These are phyloP conservation scores for Fabriciana adippe DNA, from an alignment of 2,888 invertebrate genomes.

Conservation along the genomic window DNA sequence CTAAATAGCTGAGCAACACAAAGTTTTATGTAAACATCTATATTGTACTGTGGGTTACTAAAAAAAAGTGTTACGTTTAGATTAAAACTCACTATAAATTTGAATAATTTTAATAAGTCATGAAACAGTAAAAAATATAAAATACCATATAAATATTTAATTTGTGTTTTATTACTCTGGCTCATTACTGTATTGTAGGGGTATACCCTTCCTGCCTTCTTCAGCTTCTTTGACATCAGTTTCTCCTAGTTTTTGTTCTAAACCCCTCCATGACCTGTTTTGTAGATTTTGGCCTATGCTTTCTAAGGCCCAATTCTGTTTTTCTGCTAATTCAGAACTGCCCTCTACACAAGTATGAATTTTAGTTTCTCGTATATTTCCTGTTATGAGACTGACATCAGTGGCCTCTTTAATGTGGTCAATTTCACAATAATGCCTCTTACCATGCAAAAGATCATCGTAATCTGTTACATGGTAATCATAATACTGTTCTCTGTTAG, in stretches of 20 bases:
- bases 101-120: constrained; percentile 29
- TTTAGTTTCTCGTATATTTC: constrained; percentile 83
- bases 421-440: constrained; percentile 75
- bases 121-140: constrained; percentile 12
- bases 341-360: constrained; percentile 56
- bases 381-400: constrained; percentile 90
- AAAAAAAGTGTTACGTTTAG: not conserved
- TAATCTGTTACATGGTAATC: constrained; percentile 88
- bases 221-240: constrained; percentile 85
- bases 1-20: too few relatives aligned
- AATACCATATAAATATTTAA: constrained; percentile 37
- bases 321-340: constrained; percentile 66
- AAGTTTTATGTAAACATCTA: too few relatives aligned
- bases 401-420: constrained; percentile 62
- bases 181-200: constrained; percentile 86
- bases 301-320: constrained; percentile 78
- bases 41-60: too few relatives aligned
- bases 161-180: constrained; percentile 51
- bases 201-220: constrained; percentile 89
- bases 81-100: constrained; percentile 12
- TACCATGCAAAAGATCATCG: constrained; percentile 86
- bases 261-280: constrained; percentile 91
- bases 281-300: constrained; percentile 85
- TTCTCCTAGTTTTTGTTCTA: constrained; percentile 90
- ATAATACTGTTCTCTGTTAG: constrained; percentile 77